Conservation (phyloP, 2,888 invertebrate genomes). For the Enoplolaimus lenunculus region DNA sequence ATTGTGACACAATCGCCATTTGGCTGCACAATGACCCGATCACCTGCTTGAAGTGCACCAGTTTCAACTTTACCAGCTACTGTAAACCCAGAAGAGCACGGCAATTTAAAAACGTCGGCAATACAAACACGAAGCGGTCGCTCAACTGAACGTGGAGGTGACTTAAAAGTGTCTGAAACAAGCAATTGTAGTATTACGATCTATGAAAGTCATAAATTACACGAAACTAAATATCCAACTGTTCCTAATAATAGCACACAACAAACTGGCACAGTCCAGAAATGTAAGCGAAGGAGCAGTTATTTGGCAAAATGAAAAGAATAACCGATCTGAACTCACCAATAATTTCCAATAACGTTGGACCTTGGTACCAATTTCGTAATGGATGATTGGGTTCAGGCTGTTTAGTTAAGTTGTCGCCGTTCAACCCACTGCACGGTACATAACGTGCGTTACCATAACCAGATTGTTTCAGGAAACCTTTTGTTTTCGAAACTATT, state of each 20-base stretch:
- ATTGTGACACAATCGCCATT: constrained; percentile 65
- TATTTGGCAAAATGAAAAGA: too few relatives aligned
- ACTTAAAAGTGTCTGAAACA: constrained; percentile 60
- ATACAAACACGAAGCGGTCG: constrained; percentile 82
- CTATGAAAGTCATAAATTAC: too few relatives aligned
- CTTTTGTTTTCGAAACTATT: constrained; percentile 63
- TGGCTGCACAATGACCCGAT: constrained; percentile 71
- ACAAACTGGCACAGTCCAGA: too few relatives aligned
- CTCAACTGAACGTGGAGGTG: constrained; percentile 68
- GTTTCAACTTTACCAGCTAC: constrained; percentile 78
- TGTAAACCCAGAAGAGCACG: constrained; percentile 63
- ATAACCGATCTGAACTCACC: too few relatives aligned
- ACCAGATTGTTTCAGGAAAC: constrained; percentile 34
- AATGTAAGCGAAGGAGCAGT: too few relatives aligned
- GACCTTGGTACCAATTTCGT: constrained; percentile 64
- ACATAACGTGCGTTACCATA: constrained; percentile 53
- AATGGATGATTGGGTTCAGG: constrained; percentile 50
- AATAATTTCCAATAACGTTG: constrained; percentile 67
- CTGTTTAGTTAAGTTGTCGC: constrained; percentile 68
- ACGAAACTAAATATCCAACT: too few relatives aligned
- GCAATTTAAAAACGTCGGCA: constrained; percentile 80
- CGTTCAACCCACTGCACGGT: constrained; percentile 88
- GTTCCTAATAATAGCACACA: too few relatives aligned
- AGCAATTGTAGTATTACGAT: too few relatives aligned
- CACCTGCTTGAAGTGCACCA: constrained; percentile 68